Evolutionary conservation across 2,888 invertebrate species (phyloP).

Genomic region (Hetaerina titia): DNA sequence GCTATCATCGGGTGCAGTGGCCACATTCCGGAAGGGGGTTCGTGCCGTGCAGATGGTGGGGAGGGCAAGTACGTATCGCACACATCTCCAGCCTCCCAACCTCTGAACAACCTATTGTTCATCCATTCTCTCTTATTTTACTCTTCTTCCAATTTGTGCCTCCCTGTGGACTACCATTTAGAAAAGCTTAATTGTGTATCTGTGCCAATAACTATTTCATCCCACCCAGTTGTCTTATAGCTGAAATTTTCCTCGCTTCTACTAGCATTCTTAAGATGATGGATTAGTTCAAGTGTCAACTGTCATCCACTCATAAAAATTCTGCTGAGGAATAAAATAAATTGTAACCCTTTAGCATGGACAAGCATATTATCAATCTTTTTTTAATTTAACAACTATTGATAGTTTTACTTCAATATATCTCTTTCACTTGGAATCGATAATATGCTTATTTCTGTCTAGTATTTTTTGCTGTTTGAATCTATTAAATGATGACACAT

Average conservation of each 20-base stretch:
- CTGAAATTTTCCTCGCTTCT: slow-evolving; percentile 57
- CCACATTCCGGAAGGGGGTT: slow-evolving; percentile 99
- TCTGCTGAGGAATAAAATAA: slow-evolving; percentile 47
- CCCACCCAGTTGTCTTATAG: slow-evolving; percentile 52
- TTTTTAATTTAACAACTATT: slow-evolving; percentile 18
- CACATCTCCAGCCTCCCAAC: slow-evolving; percentile 57
- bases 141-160: slow-evolving; percentile 65
- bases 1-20: slow-evolving; percentile 84
- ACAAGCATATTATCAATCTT: slow-evolving; percentile 25
- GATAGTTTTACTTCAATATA: slow-evolving; percentile 46
- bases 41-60: slow-evolving; percentile 99
- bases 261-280: slow-evolving; percentile 37
- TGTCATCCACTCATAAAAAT: slow-evolving; percentile 37
- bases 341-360: slow-evolving; percentile 47
- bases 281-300: slow-evolving; percentile 54
- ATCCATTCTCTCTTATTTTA: slow-evolving; percentile 48
- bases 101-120: slow-evolving; percentile 59
- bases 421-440: slow-evolving; percentile 33
- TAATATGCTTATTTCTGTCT: slow-evolving; percentile 51
- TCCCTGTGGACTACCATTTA: slow-evolving; percentile 63
- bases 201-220: slow-evolving; percentile 56
- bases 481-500: neutral
- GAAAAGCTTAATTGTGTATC: slow-evolving; percentile 53
- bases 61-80: slow-evolving; percentile 96
- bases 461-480: slow-evolving; percentile 50